phyloP scores from a whole-genome alignment of 2,797 vertebrate species.

The Merluccius polli region DNA sequence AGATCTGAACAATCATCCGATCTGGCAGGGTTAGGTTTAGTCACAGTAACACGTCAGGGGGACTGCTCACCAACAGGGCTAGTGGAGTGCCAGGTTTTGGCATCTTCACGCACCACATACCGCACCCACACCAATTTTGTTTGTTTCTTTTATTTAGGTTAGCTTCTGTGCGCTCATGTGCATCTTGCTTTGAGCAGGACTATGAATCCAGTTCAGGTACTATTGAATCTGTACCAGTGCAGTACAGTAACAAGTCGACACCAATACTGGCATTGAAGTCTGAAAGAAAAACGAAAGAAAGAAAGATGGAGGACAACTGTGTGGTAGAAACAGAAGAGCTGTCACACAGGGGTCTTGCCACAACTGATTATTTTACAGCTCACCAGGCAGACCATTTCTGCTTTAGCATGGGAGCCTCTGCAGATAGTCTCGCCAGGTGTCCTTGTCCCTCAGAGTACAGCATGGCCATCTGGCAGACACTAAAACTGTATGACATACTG shows the following conservation, averaged over 20 bases:
- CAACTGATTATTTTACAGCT: slow-evolving; percentile 50
- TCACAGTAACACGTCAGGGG: not conserved
- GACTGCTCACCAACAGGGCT: not conserved
- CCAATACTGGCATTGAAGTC: not conserved
- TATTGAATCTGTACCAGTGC: not conserved
- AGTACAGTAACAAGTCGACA: not conserved
- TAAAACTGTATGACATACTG: not conserved
- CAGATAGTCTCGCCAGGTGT: not conserved
- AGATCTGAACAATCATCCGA: not conserved
- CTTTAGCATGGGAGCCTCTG: slow-evolving; percentile 35
- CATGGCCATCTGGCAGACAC: not conserved
- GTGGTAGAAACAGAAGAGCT: slow-evolving; percentile 19
- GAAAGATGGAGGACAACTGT: slow-evolving; percentile 6
- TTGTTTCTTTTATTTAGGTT: not conserved
- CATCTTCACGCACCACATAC: not conserved
- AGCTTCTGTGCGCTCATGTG: not conserved
- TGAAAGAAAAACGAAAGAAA: slow-evolving; percentile 17
- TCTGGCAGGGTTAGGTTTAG: not conserved
- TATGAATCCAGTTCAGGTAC: not conserved
- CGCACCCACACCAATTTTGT: not conserved
- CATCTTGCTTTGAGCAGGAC: not conserved
- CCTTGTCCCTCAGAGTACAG: not conserved
- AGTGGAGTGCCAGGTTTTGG: not conserved
- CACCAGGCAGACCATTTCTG: slow-evolving; percentile 42
- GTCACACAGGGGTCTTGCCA: slow-evolving; percentile 35